A percentile compares a stretch with the other conserved stretches of the same genome.
These are phyloP conservation scores for Protodeltote pygarga DNA, from an alignment of 2,888 invertebrate genomes.

Conservation along the genomic window DNA sequence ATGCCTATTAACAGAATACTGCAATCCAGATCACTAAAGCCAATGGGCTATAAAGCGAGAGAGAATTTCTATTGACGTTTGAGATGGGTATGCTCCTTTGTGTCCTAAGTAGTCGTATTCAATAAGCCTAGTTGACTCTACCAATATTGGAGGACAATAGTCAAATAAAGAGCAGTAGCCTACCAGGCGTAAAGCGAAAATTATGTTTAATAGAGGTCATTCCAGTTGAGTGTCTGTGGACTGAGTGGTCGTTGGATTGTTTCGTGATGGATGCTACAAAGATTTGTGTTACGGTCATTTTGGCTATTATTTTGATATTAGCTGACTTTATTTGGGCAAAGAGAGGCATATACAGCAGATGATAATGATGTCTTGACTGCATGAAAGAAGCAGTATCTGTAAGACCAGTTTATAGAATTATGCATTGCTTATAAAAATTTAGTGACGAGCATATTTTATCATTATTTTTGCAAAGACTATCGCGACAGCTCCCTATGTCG, in stretches of 20 bases:
- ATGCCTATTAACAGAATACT: conserved; percentile 24
- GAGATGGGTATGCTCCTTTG: conserved; percentile 55
- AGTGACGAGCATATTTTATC: too few relatives aligned
- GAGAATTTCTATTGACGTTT: conserved; percentile 42
- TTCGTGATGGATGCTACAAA: not conserved
- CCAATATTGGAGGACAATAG: conserved; percentile 82
- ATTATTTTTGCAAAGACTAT: not conserved
- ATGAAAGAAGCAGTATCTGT: too few relatives aligned
- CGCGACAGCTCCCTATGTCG: conserved; percentile 21
- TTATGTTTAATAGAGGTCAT: conserved; percentile 44
- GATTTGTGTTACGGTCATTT: not conserved
- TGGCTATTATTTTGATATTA: too few relatives aligned
- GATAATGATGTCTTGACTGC: too few relatives aligned
- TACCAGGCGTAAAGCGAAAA: conserved; percentile 42
- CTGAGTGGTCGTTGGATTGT: conserved; percentile 6
- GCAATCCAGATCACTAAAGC: conserved; percentile 38
- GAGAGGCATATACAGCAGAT: too few relatives aligned
- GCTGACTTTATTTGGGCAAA: too few relatives aligned
- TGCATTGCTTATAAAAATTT: too few relatives aligned
- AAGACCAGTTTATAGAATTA: too few relatives aligned
- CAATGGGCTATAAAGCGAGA: conserved; percentile 35
- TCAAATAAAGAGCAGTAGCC: conserved; percentile 51
- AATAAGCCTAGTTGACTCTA: conserved; percentile 61
- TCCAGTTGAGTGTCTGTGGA: conserved; percentile 26
- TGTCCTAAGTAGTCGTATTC: conserved; percentile 64